Conservation (phyloP, 2,113 vertebrate species). For the Mustelus asterias region DNA sequence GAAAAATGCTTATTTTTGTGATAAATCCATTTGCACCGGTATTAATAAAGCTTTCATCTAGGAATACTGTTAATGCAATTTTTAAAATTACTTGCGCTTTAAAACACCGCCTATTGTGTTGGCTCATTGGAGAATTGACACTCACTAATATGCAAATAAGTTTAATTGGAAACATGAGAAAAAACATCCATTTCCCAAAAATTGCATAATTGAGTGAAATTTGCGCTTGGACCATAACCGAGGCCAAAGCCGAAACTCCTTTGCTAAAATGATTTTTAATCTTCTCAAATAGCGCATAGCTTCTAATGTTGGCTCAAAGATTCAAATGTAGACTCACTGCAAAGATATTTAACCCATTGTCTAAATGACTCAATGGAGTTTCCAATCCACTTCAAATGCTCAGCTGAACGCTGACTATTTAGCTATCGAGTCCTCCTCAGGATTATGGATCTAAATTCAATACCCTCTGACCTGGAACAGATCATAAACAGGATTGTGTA, state of each 20-base stretch:
- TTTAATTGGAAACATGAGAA: not conserved
- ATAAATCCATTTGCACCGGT: too few relatives aligned
- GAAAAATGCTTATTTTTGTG: too few relatives aligned
- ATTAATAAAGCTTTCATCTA: too few relatives aligned
- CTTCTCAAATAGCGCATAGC: not conserved
- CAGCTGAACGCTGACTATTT: not conserved
- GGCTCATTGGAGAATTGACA: not conserved
- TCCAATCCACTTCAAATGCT: not conserved
- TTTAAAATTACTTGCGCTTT: not conserved
- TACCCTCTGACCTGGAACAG: not conserved
- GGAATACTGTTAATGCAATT: not conserved
- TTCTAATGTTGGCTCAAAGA: not conserved
- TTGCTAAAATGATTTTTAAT: not conserved
- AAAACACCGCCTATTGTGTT: not conserved
- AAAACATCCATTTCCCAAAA: not conserved
- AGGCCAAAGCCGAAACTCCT: not conserved
- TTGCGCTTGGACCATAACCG: not conserved
- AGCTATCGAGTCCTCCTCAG: not conserved
- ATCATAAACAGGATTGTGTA: not conserved
- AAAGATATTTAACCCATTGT: not conserved
- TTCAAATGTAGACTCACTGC: not conserved
- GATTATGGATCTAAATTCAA: not conserved
- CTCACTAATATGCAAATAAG: not conserved
- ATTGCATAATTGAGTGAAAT: not conserved
- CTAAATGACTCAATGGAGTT: not conserved